A percentile compares a stretch with the other conserved stretches of the same genome.
phyloP scores from a whole-genome alignment of 1,140 invertebrate species.

The Triops cancriformis region DNA sequence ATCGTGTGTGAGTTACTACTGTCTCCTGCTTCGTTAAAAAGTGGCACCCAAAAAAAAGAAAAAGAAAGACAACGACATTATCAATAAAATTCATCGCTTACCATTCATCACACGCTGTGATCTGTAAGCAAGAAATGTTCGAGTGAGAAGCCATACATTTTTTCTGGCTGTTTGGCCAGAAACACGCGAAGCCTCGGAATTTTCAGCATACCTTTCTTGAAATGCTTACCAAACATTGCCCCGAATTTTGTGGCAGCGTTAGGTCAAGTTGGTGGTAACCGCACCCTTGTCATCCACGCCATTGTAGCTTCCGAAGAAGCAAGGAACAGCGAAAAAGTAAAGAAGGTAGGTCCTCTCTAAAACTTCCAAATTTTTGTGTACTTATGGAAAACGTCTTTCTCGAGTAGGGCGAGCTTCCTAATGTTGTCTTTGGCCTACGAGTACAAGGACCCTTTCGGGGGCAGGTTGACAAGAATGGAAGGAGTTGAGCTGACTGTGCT shows the following conservation, averaged over 20 bases:
- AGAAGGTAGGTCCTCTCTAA: no score
- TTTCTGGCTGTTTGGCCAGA: no score
- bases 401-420: background rate
- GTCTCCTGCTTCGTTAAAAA: background rate
- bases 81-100: background rate
- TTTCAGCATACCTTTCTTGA: background rate
- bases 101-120: background rate
- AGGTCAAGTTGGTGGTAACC: background rate
- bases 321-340: no score
- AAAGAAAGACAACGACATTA: background rate
- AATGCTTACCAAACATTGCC: slow-evolving; percentile 10
- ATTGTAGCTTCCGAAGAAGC: background rate
- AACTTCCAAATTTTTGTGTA: background rate
- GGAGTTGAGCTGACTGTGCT: background rate
- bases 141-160: background rate
- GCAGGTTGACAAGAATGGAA: background rate
- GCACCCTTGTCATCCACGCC: background rate
- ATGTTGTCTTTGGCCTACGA: background rate
- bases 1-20: background rate
- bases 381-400: background rate
- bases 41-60: background rate
- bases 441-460: background rate
- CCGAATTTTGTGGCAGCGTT: background rate
- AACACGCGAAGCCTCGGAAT: no score
- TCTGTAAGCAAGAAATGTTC: background rate